Percentiles rank a stretch among this genome's conserved stretches.
Conservation (phyloP, 2,888 invertebrate species). For the Monochamus alternatus region DNA sequence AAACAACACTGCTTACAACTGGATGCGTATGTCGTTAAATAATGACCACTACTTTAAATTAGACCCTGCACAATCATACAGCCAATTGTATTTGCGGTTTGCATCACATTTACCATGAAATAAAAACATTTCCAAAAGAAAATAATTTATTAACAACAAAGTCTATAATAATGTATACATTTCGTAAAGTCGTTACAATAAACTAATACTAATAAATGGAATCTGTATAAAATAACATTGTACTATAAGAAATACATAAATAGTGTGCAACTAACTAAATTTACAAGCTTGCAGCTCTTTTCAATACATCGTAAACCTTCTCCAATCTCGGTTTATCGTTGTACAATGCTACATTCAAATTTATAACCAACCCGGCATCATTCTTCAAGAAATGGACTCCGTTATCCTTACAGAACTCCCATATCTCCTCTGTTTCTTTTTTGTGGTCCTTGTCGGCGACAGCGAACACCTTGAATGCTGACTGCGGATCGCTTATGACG, state of each 20-base stretch:
- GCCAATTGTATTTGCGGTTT: too few species aligned
- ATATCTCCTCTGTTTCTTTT: conserved; percentile 53
- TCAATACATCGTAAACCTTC: conserved; percentile 57
- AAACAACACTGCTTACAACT: too few species aligned
- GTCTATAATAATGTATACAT: conserved; percentile 10
- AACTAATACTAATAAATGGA: conserved; percentile 12
- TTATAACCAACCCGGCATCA: conserved; percentile 61
- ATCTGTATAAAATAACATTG: background rate
- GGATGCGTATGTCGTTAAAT: too few species aligned
- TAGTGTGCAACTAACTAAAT: conserved; percentile 4
- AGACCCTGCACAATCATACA: too few species aligned
- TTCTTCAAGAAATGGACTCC: conserved; percentile 61
- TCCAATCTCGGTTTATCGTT: conserved; percentile 56
- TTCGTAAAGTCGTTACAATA: conserved; percentile 1
- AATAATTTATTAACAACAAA: conserved; percentile 28
- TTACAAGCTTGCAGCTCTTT: conserved; percentile 53
- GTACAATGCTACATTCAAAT: conserved; percentile 60
- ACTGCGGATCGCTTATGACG: conserved; percentile 61
- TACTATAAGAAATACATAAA: conserved; percentile 14
- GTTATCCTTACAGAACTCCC: conserved; percentile 59
- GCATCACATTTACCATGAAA: too few species aligned
- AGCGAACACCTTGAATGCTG: conserved; percentile 64
- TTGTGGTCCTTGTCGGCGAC: conserved; percentile 37
- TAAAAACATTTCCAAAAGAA: background rate
- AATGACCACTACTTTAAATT: too few species aligned